These are phyloP conservation scores for Gambusia holbrooki DNA, from an alignment of 2,113 vertebrate genomes.

Conservation along the genomic window DNA sequence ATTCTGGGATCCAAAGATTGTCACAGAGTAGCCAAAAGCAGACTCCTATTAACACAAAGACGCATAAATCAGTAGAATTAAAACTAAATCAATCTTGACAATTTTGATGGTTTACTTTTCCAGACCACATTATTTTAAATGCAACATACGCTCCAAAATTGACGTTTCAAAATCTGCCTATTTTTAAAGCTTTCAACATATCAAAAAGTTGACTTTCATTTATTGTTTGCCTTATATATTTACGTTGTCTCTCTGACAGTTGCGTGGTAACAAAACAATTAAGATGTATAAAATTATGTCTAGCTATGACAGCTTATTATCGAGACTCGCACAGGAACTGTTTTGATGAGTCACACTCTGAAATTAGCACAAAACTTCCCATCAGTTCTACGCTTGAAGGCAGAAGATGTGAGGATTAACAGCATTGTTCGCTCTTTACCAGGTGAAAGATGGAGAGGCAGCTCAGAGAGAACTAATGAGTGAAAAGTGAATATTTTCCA, in stretches of 20 bases:
- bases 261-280: not conserved
- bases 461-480: conserved; percentile 28
- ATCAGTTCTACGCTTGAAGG: conserved; percentile 26
- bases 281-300: not conserved
- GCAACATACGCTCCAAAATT: no score
- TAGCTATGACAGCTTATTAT: not conserved
- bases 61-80: not conserved
- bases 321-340: not conserved
- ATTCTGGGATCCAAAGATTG: not conserved
- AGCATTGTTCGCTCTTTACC: conserved; percentile 8
- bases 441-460: conserved; percentile 17
- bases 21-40: not conserved
- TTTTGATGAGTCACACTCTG: conserved; percentile 29
- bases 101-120: not conserved
- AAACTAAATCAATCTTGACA: not conserved
- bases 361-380: conserved; percentile 42
- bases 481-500: conserved; percentile 51
- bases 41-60: not conserved
- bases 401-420: conserved; percentile 50
- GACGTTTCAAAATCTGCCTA: not conserved
- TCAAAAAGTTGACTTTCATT: not conserved
- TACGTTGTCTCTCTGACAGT: not conserved
- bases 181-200: not conserved
- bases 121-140: no score
- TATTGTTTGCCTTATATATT: not conserved